phyloP scores from a whole-genome alignment of 2,888 invertebrate genomes.

The Eilema caniola region DNA sequence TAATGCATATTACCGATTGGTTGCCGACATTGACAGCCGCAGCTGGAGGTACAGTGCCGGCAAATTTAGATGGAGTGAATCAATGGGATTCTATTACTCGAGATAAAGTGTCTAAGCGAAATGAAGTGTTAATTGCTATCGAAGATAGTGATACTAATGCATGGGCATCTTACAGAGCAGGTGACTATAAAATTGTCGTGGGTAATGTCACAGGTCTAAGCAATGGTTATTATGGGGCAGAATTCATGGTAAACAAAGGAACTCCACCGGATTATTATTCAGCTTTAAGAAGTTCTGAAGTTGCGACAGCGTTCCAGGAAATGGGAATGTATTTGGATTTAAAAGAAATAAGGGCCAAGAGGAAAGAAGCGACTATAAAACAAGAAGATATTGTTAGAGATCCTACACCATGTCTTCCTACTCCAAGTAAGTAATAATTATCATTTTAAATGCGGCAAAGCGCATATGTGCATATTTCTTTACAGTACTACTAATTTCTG shows the following conservation, averaged over 20 bases:
- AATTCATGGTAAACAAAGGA: constrained; percentile 66
- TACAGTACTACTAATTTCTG: background rate
- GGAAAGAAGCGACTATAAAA: constrained; percentile 66
- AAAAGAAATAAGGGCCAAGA: constrained; percentile 62
- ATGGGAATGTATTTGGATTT: constrained; percentile 67
- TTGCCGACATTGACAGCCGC: constrained; percentile 90
- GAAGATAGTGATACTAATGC: constrained; percentile 82
- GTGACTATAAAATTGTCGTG: constrained; percentile 88
- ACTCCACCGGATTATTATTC: constrained; percentile 71
- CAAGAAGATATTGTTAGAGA: constrained; percentile 71
- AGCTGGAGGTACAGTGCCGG: constrained; percentile 66
- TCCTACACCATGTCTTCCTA: constrained; percentile 70
- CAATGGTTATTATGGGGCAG: constrained; percentile 75
- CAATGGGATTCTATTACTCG: constrained; percentile 89
- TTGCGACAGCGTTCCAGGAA: constrained; percentile 66
- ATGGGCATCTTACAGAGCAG: constrained; percentile 87
- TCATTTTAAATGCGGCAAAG: background rate
- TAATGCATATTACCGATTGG: constrained; percentile 95
- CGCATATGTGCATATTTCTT: background rate
- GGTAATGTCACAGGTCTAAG: constrained; percentile 81
- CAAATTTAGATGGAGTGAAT: constrained; percentile 89
- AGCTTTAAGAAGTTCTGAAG: constrained; percentile 64
- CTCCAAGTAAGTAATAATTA: constrained; percentile 67
- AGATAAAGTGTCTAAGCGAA: constrained; percentile 77
- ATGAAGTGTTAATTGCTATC: constrained; percentile 87